Percentiles rank a stretch among this genome's conserved stretches.
Evolutionary conservation across 2,888 invertebrate genomes (phyloP).

Genomic region (Drosophila macrothrix): DNA sequence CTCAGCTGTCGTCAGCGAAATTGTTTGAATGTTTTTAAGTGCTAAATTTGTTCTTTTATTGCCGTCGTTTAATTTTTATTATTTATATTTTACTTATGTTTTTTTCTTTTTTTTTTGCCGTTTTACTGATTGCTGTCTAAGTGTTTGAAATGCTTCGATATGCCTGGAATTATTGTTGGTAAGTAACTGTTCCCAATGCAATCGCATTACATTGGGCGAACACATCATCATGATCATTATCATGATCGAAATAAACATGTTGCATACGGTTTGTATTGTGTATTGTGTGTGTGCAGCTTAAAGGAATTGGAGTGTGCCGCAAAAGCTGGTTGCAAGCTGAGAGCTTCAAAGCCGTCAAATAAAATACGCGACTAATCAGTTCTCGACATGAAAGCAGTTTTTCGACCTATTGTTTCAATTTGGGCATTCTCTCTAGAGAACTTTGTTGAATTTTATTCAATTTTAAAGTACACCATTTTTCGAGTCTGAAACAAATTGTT

Average conservation of each 20-base stretch:
- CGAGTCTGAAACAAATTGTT: conserved; percentile 60
- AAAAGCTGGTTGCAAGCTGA: conserved; percentile 41
- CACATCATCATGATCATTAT: conserved; percentile 47
- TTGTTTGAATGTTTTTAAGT: conserved; percentile 22
- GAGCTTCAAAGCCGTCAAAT: conserved; percentile 1
- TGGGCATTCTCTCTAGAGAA: conserved; percentile 35
- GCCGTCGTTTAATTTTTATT: conserved; percentile 51
- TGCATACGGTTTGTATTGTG: conserved; percentile 20
- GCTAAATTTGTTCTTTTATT: conserved; percentile 55
- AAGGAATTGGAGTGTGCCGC: conserved; percentile 21
- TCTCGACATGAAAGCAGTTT: conserved; percentile 50
- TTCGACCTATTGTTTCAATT: conserved; percentile 29
- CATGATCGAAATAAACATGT: conserved; percentile 22
- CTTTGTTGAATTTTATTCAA: conserved; percentile 74
- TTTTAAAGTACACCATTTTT: conserved; percentile 76
- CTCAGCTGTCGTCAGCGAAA: conserved; percentile 10
- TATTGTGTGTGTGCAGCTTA: conserved; percentile 27
- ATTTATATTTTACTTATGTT: conserved; percentile 1
- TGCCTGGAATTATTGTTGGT: conserved; percentile 78
- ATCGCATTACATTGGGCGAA: conserved; percentile 54
- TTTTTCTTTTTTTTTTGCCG: conserved; percentile 29
- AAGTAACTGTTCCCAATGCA: conserved; percentile 67
- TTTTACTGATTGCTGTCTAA: conserved; percentile 70
- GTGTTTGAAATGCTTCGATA: conserved; percentile 75
- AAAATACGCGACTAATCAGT: not conserved